phyloP scores from a whole-genome alignment of 1,140 invertebrate species.

The Drosophila bocqueti region DNA sequence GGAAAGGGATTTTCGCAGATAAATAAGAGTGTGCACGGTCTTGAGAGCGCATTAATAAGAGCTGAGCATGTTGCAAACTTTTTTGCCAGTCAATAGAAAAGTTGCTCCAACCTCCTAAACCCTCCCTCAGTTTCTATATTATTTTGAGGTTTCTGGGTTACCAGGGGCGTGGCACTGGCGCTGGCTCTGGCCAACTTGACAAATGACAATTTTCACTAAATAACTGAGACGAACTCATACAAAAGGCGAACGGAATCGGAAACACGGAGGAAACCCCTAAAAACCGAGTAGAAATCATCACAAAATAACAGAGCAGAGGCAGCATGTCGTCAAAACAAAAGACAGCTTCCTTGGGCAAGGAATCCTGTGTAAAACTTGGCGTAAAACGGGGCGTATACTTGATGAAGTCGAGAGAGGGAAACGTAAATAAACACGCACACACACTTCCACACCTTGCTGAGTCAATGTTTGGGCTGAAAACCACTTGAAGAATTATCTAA shows the following conservation, averaged over 20 bases:
- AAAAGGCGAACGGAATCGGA: slow-evolving; percentile 34
- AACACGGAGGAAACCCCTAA: slow-evolving; percentile 8
- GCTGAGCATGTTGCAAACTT: slow-evolving; percentile 62
- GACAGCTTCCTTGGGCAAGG: not conserved
- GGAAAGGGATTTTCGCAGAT: slow-evolving; percentile 43
- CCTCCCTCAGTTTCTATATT: not conserved
- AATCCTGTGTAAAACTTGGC: slow-evolving; percentile 16
- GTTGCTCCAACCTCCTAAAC: slow-evolving; percentile 43
- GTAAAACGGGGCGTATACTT: slow-evolving; percentile 38
- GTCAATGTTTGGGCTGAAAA: slow-evolving; percentile 17
- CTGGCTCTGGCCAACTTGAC: slow-evolving; percentile 48
- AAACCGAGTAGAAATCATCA: slow-evolving; percentile 24
- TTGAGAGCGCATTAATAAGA: slow-evolving; percentile 71
- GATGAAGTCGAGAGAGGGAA: slow-evolving; percentile 17
- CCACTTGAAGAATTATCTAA: slow-evolving; percentile 34
- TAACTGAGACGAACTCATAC: slow-evolving; percentile 35
- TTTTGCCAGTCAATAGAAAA: slow-evolving; percentile 72
- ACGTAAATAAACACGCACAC: slow-evolving; percentile 16
- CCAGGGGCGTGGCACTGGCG: slow-evolving; percentile 12
- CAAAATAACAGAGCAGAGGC: slow-evolving; percentile 42
- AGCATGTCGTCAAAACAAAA: slow-evolving; percentile 44
- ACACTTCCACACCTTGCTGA: slow-evolving; percentile 12
- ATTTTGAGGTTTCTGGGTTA: slow-evolving; percentile 49
- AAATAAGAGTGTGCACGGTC: slow-evolving; percentile 52
- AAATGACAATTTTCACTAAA: slow-evolving; percentile 68